Evolutionary conservation across 2,797 vertebrate genomes (phyloP), one percentile per base, ranked within the genome.

Genomic region (Cirrhinus molitorella): DNA sequence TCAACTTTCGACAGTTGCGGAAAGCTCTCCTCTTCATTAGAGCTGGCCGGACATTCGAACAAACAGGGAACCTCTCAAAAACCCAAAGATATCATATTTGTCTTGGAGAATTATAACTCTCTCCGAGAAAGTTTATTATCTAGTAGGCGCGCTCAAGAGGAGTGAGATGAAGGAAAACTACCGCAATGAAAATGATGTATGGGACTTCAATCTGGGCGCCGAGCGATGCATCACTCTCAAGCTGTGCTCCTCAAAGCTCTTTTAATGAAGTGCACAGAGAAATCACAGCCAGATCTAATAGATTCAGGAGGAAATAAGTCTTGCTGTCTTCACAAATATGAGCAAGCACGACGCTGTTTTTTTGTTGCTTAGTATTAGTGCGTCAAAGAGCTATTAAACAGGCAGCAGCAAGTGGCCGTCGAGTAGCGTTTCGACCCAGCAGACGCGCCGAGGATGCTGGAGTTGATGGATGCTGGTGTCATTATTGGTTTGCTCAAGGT

Each of bases 151-250:
- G 25, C 68, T 68, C 74, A 71, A 80, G 87, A 84, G 80, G 90
- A 90, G 90, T 70, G 78, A 47, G 89, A 87, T 91, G 85, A 89
- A 91, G 92, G 87, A 88, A 89, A 93, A 92, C 86, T 70, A 55
- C 86, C 81, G 93, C 92, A 92, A 94, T 94, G 93, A 94, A 94
- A 93, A 92, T 95, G 93, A 94, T 94, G 92, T 92, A 94, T 92
- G 92, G 91, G 90, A 89, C 72, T 90, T 92, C 92, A 91, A 63
- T 85, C 84, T 21, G 77, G 89, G 90, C 93, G 92, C 91, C 89
- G 91, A 89, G 89, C 90, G 14, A 94, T 93, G 90, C 90, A 94
- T 94, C 92, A 94, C 89, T 88, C 89, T 92, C 90, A 84, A 77
- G 89, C 83, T 76, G 80, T 85, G 85, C 85, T 89, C 80, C 84